These are phyloP conservation scores for Rhizomys pruinosus DNA, from an alignment of 2,113 vertebrate genomes.

Conservation along the genomic window DNA sequence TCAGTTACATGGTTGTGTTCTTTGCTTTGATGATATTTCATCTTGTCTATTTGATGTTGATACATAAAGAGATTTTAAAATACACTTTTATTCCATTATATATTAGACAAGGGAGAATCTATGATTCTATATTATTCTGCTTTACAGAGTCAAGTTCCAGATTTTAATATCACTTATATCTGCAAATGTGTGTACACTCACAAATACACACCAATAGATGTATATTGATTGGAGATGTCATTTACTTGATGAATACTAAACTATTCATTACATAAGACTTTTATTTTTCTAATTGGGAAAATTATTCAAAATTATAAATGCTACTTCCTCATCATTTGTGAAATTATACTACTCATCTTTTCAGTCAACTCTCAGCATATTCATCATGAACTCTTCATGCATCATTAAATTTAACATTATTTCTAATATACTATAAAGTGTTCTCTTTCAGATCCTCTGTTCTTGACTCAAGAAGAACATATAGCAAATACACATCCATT, in stretches of 20 bases:
- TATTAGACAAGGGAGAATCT: not conserved
- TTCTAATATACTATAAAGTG: conserved; percentile 73
- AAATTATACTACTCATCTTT: conserved; percentile 63
- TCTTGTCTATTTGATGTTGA: not conserved
- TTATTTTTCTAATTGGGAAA: conserved; percentile 44
- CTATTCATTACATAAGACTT: conserved; percentile 21
- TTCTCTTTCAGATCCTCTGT: not conserved
- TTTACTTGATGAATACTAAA: not conserved
- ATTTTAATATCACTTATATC: not conserved
- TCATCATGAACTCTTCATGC: conserved; percentile 81
- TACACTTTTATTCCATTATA: not conserved
- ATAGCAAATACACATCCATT: conserved; percentile 76
- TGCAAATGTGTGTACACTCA: not conserved
- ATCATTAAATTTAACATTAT: conserved; percentile 77
- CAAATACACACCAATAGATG: not conserved
- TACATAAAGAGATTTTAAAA: not conserved
- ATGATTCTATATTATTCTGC: not conserved
- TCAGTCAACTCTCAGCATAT: conserved; percentile 67
- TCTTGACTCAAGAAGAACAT: conserved; percentile 66
- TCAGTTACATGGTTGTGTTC: not conserved
- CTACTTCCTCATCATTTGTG: conserved; percentile 41
- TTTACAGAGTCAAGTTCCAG: not conserved
- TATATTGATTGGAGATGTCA: not conserved
- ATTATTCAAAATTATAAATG: conserved; percentile 47
- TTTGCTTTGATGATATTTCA: not conserved